A percentile compares a stretch with the other conserved stretches of the same genome.
These are phyloP conservation scores for Prietella phreatophila DNA, from an alignment of 2,113 vertebrate genomes.

Conservation along the genomic window DNA sequence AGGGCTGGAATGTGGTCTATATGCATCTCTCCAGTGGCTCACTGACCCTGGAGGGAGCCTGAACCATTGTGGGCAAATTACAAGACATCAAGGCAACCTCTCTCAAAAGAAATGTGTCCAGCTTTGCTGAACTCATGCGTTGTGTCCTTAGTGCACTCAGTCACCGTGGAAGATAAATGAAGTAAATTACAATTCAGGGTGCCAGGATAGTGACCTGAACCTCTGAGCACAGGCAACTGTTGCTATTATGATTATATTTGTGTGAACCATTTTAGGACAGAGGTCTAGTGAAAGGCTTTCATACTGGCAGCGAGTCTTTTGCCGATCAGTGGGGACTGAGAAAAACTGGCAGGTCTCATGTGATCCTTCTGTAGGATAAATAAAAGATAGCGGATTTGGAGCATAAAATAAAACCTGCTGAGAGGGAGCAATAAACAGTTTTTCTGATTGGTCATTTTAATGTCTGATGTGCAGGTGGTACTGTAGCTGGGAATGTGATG, in stretches of 20 bases:
- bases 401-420: background rate
- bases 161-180: background rate
- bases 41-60: background rate
- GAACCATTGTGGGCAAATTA: background rate
- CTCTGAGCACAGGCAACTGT: background rate
- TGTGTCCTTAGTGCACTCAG: background rate
- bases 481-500: background rate
- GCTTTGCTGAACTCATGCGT: background rate
- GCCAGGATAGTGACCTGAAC: background rate
- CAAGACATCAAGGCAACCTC: background rate
- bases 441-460: background rate
- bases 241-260: slow-evolving; percentile 13
- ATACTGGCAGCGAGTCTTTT: background rate
- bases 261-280: background rate
- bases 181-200: background rate
- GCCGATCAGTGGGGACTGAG: background rate
- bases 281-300: background rate
- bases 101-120: background rate
- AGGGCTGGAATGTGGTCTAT: slow-evolving; percentile 10
- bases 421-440: background rate
- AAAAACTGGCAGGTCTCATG: background rate
- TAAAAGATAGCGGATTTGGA: background rate
- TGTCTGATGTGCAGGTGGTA: background rate
- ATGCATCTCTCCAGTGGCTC: background rate
- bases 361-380: background rate